Percentiles rank a stretch among this genome's conserved stretches.
Evolutionary conservation across 2,888 invertebrate genomes (phyloP).

Genomic region (Hermaeophaga mercurialis): DNA sequence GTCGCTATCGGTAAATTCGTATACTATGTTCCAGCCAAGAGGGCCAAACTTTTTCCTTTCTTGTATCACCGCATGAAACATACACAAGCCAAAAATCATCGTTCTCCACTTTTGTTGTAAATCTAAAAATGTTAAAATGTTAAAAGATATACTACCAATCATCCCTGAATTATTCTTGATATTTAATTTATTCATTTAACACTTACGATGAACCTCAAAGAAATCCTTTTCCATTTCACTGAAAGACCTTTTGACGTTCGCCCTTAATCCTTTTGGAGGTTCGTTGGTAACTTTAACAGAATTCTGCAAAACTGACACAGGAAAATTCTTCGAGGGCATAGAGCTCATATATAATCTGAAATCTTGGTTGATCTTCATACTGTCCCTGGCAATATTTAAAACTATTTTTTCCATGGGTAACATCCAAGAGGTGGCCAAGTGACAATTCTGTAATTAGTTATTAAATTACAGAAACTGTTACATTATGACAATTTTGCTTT

Average conservation of each 20-base stretch:
- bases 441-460: constrained; percentile 76
- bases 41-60: constrained; percentile 93
- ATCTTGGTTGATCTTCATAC: constrained; percentile 67
- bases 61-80: constrained; percentile 93
- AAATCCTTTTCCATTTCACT: constrained; percentile 77
- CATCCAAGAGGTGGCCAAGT: constrained; percentile 95
- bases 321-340: constrained; percentile 86
- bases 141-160: background rate
- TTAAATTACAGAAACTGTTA: background rate
- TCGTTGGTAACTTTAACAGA: constrained; percentile 95
- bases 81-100: constrained; percentile 81
- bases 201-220: constrained; percentile 78
- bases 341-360: constrained; percentile 88
- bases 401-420: constrained; percentile 78
- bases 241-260: constrained; percentile 85
- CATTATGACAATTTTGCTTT: too few species aligned
- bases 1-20: constrained; percentile 93
- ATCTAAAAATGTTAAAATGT: constrained; percentile 54
- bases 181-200: background rate
- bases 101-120: constrained; percentile 72
- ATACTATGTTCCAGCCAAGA: constrained; percentile 89
- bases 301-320: constrained; percentile 89
- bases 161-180: background rate
- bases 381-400: constrained; percentile 70
- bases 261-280: constrained; percentile 88